phyloP scores from a whole-genome alignment of 1,140 invertebrate genomes.

The Aphis gossypii region DNA sequence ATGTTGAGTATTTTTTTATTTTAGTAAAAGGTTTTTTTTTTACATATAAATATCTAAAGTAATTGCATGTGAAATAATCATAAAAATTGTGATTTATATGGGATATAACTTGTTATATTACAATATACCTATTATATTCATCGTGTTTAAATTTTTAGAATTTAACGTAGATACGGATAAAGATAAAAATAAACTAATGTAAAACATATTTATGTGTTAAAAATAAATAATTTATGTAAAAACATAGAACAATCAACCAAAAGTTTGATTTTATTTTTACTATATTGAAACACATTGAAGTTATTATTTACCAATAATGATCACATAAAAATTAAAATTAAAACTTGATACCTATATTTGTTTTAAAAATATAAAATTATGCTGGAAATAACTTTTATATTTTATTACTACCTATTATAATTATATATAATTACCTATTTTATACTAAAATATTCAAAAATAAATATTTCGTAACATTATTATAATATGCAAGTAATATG shows the following conservation, averaged over 20 bases:
- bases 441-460: background rate
- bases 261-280: background rate
- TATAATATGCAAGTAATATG: background rate
- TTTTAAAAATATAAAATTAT: background rate
- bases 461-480: background rate
- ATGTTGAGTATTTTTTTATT: background rate
- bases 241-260: background rate
- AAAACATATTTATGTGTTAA: background rate
- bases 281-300: background rate
- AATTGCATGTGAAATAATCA: constrained; percentile 10
- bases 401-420: background rate
- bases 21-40: background rate
- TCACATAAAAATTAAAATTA: background rate
- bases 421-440: background rate
- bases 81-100: background rate
- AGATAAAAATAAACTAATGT: background rate
- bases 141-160: background rate
- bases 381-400: background rate
- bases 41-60: background rate
- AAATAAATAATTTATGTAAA: background rate
- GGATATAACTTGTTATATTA: background rate
- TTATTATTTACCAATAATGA: background rate
- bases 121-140: too few relatives aligned
- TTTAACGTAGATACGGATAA: background rate
- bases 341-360: background rate